Percentiles rank a stretch among this genome's conserved stretches.
phyloP scores from a whole-genome alignment of 2,797 vertebrate species.

The Paguma larvata region DNA sequence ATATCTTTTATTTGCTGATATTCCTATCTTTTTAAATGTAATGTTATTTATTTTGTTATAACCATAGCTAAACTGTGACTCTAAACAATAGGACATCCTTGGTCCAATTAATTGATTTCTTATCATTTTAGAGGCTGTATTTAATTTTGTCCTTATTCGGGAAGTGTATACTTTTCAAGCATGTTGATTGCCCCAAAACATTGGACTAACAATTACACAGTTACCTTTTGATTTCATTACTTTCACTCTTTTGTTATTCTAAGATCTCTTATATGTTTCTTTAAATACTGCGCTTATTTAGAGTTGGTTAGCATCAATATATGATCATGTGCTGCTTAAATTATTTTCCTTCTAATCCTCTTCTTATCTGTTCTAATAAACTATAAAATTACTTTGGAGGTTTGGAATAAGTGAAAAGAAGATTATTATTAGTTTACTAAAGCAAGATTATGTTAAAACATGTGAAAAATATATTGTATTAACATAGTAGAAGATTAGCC shows the following conservation, averaged over 20 bases:
- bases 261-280: neutral
- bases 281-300: neutral
- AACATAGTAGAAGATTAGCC: neutral
- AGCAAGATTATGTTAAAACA: neutral
- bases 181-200: neutral
- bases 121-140: neutral
- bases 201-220: neutral
- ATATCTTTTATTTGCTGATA: neutral
- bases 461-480: neutral
- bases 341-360: neutral
- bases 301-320: neutral
- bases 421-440: neutral
- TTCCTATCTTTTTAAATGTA: neutral
- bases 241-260: neutral
- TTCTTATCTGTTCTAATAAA: neutral
- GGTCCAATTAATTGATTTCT: neutral
- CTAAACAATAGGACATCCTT: slow-evolving; percentile 3
- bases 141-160: slow-evolving; percentile 33
- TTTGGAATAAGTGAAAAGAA: neutral
- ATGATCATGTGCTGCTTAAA: neutral
- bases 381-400: neutral
- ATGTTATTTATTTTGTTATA: slow-evolving; percentile 7
- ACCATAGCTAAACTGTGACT: slow-evolving; percentile 45
- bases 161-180: neutral
- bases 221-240: neutral